These are phyloP conservation scores for Lanius collurio DNA, from an alignment of 2,113 vertebrate species.

Conservation along the genomic window DNA sequence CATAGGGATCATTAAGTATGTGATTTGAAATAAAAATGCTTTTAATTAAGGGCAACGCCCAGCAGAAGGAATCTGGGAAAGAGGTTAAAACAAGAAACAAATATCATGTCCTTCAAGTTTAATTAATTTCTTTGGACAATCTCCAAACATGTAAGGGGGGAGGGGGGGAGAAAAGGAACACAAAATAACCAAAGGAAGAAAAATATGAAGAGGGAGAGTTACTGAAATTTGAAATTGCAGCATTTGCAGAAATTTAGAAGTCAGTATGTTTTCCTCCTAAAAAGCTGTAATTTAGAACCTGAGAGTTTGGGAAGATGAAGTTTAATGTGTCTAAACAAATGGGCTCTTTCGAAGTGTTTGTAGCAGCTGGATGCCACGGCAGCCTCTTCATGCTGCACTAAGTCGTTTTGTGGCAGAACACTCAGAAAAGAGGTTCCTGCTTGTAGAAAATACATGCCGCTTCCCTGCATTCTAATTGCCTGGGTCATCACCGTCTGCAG, in stretches of 20 bases:
- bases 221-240: not conserved
- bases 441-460: not conserved
- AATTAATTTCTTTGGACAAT: conserved; percentile 52
- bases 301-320: conserved; percentile 42
- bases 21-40: conserved; percentile 66
- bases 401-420: not conserved
- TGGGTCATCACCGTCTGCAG: not conserved
- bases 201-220: not conserved
- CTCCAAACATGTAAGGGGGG: not conserved
- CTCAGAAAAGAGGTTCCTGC: not conserved
- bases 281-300: conserved; percentile 10
- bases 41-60: conserved; percentile 68
- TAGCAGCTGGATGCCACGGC: not conserved
- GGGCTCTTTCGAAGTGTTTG: not conserved
- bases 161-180: not conserved
- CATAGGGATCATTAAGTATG: conserved; percentile 48
- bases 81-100: conserved; percentile 58
- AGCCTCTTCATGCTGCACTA: not conserved
- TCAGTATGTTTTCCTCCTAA: not conserved
- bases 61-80: conserved; percentile 60
- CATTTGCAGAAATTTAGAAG: conserved; percentile 13
- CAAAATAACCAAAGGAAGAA: not conserved
- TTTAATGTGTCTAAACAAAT: not conserved
- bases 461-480: not conserved
- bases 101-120: conserved; percentile 51